These are phyloP conservation scores for Clivina fossor DNA, from an alignment of 2,888 invertebrate genomes.

Conservation along the genomic window DNA sequence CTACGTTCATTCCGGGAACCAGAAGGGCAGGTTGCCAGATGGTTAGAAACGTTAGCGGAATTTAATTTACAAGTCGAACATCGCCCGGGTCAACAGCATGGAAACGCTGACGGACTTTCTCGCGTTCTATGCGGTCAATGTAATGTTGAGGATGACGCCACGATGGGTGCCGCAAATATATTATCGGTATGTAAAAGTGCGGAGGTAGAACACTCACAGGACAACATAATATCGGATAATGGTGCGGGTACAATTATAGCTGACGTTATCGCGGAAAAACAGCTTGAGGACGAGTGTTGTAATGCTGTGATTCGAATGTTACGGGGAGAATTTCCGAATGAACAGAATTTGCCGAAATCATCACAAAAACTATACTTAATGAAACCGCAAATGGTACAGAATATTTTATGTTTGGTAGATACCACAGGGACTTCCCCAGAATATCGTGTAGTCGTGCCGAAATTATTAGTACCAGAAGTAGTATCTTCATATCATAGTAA, in stretches of 20 bases:
- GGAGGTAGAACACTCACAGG: background rate
- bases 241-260: background rate
- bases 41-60: conserved; percentile 36
- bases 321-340: too few species aligned
- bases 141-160: too few species aligned
- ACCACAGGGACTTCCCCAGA: too few species aligned
- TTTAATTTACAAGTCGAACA: conserved; percentile 38
- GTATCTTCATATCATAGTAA: too few species aligned
- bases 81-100: conserved; percentile 35
- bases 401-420: too few species aligned
- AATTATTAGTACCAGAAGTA: too few species aligned
- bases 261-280: background rate
- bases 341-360: too few species aligned
- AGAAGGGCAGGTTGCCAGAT: conserved; percentile 38
- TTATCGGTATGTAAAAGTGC: background rate
- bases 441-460: too few species aligned
- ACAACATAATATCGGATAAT: background rate
- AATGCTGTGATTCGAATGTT: too few species aligned
- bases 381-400: too few species aligned
- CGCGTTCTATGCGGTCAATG: conserved; percentile 36
- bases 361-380: too few species aligned
- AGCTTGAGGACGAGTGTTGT: background rate
- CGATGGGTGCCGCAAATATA: too few species aligned
- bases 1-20: conserved; percentile 35
- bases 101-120: conserved; percentile 40